Percentiles rank a stretch among this genome's conserved stretches.
phyloP scores from a whole-genome alignment of 2,113 vertebrate species.

The Bothrops jararaca region DNA sequence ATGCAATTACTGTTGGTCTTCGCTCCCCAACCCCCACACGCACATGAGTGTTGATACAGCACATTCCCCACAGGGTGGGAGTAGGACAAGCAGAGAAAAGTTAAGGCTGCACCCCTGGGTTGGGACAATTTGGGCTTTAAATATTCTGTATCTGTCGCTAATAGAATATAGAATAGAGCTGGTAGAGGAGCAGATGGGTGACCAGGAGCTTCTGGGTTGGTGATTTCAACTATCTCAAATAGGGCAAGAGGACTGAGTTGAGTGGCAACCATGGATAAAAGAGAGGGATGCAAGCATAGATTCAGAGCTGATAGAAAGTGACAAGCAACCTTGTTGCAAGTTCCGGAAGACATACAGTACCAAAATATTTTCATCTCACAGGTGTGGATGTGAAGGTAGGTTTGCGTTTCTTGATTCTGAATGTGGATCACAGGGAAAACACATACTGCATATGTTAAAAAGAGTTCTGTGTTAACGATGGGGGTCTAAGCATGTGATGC shows the following conservation, averaged over 20 bases:
- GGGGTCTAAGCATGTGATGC: too few species aligned
- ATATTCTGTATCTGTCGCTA: neutral
- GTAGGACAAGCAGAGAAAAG: neutral
- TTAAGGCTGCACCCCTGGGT: neutral
- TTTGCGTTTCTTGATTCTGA: neutral
- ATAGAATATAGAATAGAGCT: neutral
- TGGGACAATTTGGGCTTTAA: neutral
- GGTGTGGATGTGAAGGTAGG: neutral
- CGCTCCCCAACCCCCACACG: neutral
- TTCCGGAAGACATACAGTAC: neutral
- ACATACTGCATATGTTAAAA: too few species aligned
- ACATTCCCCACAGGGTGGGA: slow-evolving; percentile 17
- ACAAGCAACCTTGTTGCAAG: neutral
- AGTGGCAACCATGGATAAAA: neutral
- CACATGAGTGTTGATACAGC: neutral
- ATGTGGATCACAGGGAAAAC: neutral
- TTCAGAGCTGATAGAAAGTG: neutral
- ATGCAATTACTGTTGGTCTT: neutral
- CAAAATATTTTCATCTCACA: neutral
- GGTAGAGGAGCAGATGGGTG: neutral
- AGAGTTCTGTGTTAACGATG: neutral
- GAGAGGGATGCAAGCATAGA: too few species aligned
- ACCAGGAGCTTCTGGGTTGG: neutral
- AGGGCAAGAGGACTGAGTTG: neutral
- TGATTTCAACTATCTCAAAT: neutral